Evolutionary conservation across 2,797 vertebrate genomes (phyloP).

Genomic region (Fistularia commersonii): DNA sequence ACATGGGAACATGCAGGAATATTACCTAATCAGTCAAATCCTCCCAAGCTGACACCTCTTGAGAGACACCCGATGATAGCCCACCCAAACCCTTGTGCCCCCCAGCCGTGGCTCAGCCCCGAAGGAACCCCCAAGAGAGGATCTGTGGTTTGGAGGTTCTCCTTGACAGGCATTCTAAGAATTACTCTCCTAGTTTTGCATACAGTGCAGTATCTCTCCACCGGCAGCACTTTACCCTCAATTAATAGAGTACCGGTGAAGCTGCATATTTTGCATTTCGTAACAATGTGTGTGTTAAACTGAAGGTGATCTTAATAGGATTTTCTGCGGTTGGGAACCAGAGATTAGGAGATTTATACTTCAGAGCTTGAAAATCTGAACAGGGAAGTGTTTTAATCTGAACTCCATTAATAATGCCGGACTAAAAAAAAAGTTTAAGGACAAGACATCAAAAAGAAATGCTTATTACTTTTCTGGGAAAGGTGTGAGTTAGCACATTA

Average conservation of each 20-base stretch:
- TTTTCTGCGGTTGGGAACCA: constrained; percentile 78
- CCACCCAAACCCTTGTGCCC: constrained; percentile 53
- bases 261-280: constrained; percentile 80
- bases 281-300: constrained; percentile 79
- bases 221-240: constrained; percentile 72
- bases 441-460: constrained; percentile 64
- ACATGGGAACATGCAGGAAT: constrained; percentile 78
- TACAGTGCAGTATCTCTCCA: constrained; percentile 62
- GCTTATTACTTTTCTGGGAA: constrained; percentile 45
- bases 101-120: constrained; percentile 64
- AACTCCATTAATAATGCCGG: constrained; percentile 68
- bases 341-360: constrained; percentile 81
- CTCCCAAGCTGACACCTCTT: constrained; percentile 75
- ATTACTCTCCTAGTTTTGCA: constrained; percentile 72
- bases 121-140: constrained; percentile 73
- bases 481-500: constrained; percentile 61
- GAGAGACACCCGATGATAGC: constrained; percentile 66
- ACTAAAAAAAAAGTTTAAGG: constrained; percentile 58
- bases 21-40: constrained; percentile 86
- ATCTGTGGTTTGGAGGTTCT: constrained; percentile 61
- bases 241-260: constrained; percentile 74
- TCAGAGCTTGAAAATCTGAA: constrained; percentile 60
- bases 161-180: constrained; percentile 72
- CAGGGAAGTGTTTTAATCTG: constrained; percentile 76
- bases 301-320: constrained; percentile 84